phyloP scores from a whole-genome alignment of 2,888 invertebrate species.

The Trichogramma dendrolimi region DNA sequence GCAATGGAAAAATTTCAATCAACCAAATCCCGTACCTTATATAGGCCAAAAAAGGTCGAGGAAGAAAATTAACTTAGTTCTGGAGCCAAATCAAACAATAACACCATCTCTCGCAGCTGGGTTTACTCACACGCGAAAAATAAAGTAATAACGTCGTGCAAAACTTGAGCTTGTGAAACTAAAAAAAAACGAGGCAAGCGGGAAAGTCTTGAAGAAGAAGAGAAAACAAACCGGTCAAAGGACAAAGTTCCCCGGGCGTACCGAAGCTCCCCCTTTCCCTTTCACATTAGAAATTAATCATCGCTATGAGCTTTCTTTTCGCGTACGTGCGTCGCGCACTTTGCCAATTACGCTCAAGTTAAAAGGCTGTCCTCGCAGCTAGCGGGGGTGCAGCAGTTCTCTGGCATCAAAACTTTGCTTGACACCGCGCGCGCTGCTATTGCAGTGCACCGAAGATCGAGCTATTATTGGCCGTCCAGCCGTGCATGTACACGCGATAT shows the following conservation, averaged over 20 bases:
- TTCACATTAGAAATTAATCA: slow-evolving; percentile 23
- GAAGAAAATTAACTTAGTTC: neutral
- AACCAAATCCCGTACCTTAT: too few relatives aligned
- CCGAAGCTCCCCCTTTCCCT: too few relatives aligned
- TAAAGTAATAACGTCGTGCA: neutral
- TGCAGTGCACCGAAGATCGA: neutral
- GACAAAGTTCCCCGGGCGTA: slow-evolving; percentile 9
- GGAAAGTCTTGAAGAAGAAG: neutral
- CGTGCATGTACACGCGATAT: neutral
- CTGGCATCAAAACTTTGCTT: slow-evolving; percentile 21
- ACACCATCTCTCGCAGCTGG: neutral
- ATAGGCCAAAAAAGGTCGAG: too few relatives aligned
- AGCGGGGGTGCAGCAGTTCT: neutral
- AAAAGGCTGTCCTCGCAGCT: slow-evolving; percentile 6
- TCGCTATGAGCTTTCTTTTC: slow-evolving; percentile 1
- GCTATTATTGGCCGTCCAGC: slow-evolving; percentile 22
- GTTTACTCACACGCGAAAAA: too few relatives aligned
- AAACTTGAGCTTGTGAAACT: neutral
- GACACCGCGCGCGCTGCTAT: neutral
- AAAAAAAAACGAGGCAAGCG: slow-evolving; percentile 4
- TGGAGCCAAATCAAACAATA: neutral
- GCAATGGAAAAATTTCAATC: slow-evolving; percentile 3
- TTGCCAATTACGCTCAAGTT: slow-evolving; percentile 21
- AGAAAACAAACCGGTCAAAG: slow-evolving; percentile 15
- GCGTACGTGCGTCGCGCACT: slow-evolving; percentile 21